Evolutionary conservation across 2,797 vertebrate species (phyloP).

Genomic region (Phrynocephalus forsythii): DNA sequence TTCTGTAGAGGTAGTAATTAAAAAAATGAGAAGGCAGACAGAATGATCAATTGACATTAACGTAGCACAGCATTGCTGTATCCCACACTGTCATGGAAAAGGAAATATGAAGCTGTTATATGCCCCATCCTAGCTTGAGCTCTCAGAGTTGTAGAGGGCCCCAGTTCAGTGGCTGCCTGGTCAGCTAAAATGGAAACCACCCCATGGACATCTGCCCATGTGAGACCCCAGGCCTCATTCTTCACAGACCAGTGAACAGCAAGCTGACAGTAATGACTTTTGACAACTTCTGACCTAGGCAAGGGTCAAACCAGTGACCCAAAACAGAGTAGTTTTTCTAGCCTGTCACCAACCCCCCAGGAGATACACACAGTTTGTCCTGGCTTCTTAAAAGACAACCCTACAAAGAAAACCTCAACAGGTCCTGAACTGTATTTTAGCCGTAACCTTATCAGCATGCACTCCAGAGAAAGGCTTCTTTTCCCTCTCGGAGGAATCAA

Average conservation of each 20-base stretch:
- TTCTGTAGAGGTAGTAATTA: background rate
- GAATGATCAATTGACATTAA: background rate
- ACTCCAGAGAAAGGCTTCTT: slow-evolving; percentile 44
- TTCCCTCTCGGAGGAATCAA: slow-evolving; percentile 59
- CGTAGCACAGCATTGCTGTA: background rate
- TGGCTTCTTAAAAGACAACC: slow-evolving; percentile 24
- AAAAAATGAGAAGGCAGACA: background rate
- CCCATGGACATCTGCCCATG: slow-evolving; percentile 1
- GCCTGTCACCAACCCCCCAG: slow-evolving; percentile 44
- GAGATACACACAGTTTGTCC: slow-evolving; percentile 11
- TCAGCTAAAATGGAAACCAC: background rate
- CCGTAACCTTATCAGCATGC: slow-evolving; percentile 64
- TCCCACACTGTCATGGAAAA: background rate
- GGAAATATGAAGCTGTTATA: background rate
- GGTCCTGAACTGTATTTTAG: slow-evolving; percentile 41
- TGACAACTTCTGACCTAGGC: slow-evolving; percentile 56
- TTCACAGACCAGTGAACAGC: slow-evolving; percentile 53
- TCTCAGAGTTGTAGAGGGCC: background rate
- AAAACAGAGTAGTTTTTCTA: slow-evolving; percentile 40
- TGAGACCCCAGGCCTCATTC: slow-evolving; percentile 41
- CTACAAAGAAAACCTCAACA: slow-evolving; percentile 29
- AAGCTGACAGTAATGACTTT: background rate
- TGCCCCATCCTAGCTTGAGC: background rate
- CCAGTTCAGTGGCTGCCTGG: background rate
- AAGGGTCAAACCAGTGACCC: slow-evolving; percentile 50